These are phyloP conservation scores for Spea bombifrons DNA, from an alignment of 2,113 vertebrate genomes.

Conservation along the genomic window DNA sequence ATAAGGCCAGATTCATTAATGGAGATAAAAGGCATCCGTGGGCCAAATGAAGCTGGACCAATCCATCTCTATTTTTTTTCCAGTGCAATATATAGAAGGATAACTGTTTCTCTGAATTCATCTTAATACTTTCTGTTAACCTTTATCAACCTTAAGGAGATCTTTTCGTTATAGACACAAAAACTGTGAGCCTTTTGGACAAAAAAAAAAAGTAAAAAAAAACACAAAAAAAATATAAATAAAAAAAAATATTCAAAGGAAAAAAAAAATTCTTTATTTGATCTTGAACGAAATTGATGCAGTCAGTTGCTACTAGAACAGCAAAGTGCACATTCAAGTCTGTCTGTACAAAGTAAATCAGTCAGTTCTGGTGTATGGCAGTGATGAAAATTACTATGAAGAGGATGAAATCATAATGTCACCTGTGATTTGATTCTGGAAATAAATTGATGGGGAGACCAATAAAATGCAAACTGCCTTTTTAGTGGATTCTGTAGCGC, in stretches of 20 bases:
- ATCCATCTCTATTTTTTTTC: no score
- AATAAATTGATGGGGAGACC: conserved; percentile 52
- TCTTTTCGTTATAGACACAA: no score
- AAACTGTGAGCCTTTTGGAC: background rate
- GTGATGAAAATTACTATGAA: conserved; percentile 60
- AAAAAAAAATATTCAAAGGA: conserved; percentile 20
- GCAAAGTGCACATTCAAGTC: conserved; percentile 50
- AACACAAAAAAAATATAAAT: background rate
- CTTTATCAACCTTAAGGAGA: no score
- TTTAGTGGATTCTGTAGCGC: conserved; percentile 51
- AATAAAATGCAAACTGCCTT: conserved; percentile 48
- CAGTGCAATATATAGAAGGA: no score
- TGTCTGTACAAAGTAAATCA: conserved; percentile 58
- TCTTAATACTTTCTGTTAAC: no score
- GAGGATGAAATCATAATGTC: conserved; percentile 57
- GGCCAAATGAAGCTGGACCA: no score
- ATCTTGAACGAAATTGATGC: conserved; percentile 52
- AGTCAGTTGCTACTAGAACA: conserved; percentile 47
- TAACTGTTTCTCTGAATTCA: no score
- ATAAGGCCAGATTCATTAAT: no score
- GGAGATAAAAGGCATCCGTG: no score
- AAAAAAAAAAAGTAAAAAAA: background rate
- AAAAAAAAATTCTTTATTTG: conserved; percentile 51
- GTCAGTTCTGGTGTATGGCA: conserved; percentile 52
- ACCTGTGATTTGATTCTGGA: conserved; percentile 61